phyloP scores from a whole-genome alignment of 2,888 invertebrate species.

The Aethes cnicana region DNA sequence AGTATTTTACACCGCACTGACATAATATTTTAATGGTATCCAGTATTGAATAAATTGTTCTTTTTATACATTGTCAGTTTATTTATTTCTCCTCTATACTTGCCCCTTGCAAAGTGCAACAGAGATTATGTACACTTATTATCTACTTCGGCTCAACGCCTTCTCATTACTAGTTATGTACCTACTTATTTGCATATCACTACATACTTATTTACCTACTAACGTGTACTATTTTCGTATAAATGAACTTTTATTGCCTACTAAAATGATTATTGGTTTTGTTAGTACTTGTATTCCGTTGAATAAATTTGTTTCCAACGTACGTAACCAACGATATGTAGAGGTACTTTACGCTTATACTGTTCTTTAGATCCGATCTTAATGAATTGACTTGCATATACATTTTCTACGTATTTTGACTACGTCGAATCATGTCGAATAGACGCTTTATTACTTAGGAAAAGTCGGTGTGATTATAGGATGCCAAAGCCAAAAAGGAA shows the following conservation, averaged over 20 bases:
- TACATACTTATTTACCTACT: slow-evolving; percentile 24
- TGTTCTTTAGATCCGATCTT: too few relatives aligned
- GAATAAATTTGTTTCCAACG: too few relatives aligned
- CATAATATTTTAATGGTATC: slow-evolving; percentile 52
- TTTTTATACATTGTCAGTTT: slow-evolving; percentile 41
- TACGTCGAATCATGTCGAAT: too few relatives aligned
- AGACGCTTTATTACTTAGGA: too few relatives aligned
- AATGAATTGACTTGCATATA: too few relatives aligned
- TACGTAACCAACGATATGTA: too few relatives aligned
- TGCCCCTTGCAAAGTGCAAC: background rate
- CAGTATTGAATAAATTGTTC: slow-evolving; percentile 63
- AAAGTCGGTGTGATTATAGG: too few relatives aligned
- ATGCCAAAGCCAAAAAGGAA: too few relatives aligned
- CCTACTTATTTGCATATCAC: slow-evolving; percentile 11
- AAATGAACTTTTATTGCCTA: background rate
- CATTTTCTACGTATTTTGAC: too few relatives aligned
- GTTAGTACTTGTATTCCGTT: too few relatives aligned
- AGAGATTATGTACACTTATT: slow-evolving; percentile 26
- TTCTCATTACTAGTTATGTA: slow-evolving; percentile 12
- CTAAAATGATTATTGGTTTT: too few relatives aligned
- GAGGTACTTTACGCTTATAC: too few relatives aligned
- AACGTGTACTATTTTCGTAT: slow-evolving; percentile 12
- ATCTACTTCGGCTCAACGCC: slow-evolving; percentile 8
- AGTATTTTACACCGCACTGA: slow-evolving; percentile 59
- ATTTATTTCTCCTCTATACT: slow-evolving; percentile 25